Base-by-base conservation (phyloP, 2,888 invertebrate genomes). In the Congeria kusceri region DNA sequence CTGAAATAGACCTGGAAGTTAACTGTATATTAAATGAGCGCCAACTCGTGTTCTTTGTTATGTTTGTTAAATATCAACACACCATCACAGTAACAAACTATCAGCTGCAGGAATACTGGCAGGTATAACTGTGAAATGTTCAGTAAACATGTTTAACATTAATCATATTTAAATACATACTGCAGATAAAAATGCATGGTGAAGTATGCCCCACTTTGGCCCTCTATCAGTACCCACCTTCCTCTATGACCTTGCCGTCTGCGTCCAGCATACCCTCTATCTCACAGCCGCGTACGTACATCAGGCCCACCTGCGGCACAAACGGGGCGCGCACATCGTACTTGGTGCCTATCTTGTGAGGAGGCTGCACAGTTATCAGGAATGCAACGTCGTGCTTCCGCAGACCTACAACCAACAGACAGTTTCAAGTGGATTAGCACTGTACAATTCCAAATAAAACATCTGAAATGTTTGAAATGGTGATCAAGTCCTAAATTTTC, bases 301-400 rank as follows among this genome's bases (percentile, higher is more conserved):
- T 95, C 84, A 99, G 95, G 0, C 98, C 98, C 72, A 98, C 97
- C 95, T 99, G 98, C 0, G 98, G 96, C 29, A 98, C 95, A 94
- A 99, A 98, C 9, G 97, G 96, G 86, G 96, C 95, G 5, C 86
- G 84, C 66, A 86, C 83, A 64, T 92, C 84, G 78, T 92, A 93
- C 62, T 86, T 87, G 53, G 93, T 95, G 95, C 98, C 98, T 85
- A 98, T 97, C 1, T 96, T 95, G 89, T 96, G 95, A 0, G 95
- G 95, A 0, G 99, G 98, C 83, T 96, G 96, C 0, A 99, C 97
- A 0, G 98, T 97, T 44, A 99, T 95, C 66, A 99, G 94, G 93
- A 99, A 99, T 92, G 99, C 98, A 3, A 99, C 99, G 92, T 99
- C 99, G 92, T 99, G 99, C 92, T 98, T 98, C 68, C 99, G 95